Evolutionary conservation across 2,113 vertebrate species (phyloP), one percentile per base, ranked within the genome.

Genomic region (Otolemur garnettii): DNA sequence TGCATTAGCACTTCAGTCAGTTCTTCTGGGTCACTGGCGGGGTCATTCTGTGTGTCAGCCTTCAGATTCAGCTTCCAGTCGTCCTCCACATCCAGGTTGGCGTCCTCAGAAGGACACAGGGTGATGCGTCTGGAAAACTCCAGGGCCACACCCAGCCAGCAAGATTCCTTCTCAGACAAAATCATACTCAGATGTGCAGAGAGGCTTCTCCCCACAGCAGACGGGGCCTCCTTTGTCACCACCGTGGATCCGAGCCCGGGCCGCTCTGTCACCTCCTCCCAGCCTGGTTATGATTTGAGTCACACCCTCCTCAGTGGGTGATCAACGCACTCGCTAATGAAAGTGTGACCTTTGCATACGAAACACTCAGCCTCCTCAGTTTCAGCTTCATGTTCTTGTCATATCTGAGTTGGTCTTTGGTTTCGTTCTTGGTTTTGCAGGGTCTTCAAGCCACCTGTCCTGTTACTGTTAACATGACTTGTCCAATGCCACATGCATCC

Each of bases 1-100:
- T 33, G 15, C 3, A 2, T 22, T 1, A 18, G 64, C 60, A 42
- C 66, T n/a, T n/a, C 10, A 0, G 7, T n/a, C n/a, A 2, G 38
- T 15, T 14, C 75, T 57, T 42, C 30, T 1, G 55, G 69, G 55
- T 21, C 42, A 2, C 53, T 19, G 15, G 22, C 0, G 7, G 30
- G 35, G 9, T 64, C 7, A 13, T 9, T 55, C 66, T 26, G 38
- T 26, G 11, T 22, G 77, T 4, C 35, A 90, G 35, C 14, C 85
- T 87, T 72, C 86, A 17, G 22, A 68, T 50, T 55, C 64, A 17
- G 45, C 82, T 91, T 77, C 22, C 35, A 22, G 21, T 87, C 1
- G 1, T 12, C 53, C 28, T 62, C n/a, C 7, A 6, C 2, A n/a
- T 38, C 84, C 30, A 14, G 72, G 59, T n/a, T 17, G 19, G 50